Base-by-base conservation (phyloP, 1,140 invertebrate genomes). In the Scaptodrosophila lebanonensis region DNA sequence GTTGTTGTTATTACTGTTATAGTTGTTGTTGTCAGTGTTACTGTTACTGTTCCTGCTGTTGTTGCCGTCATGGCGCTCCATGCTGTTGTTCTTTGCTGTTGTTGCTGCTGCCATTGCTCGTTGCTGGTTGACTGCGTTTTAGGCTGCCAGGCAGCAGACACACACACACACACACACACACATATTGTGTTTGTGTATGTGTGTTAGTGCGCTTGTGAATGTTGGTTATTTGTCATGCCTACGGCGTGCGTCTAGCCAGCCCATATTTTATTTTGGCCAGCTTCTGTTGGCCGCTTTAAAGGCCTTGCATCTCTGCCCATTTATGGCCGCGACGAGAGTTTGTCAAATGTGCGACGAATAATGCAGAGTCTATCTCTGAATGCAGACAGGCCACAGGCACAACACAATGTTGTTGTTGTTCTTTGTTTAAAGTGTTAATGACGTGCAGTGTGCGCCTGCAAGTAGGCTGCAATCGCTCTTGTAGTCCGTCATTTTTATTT, bases 381-480 rank as follows among this genome's bases (percentile, higher is more conserved):
- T n/a, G n/a, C n/a, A 8, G 22, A 25, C 22, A 25, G 22, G 3
- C 22, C 3, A 4, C 8, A 8, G 8, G 3, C 8, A 39, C 35
- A 2, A 7, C 25, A 15, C n/a, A 9, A 7, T 35, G 42, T 16
- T 35, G 2, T 25, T 35, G 16, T 3, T 33, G 44, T 50, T 25
- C 17, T 43, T 58, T 47, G 51, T 48, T 71, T 65, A 71, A 50
- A 54, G 67, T 71, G 69, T 64, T 73, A 73, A 73, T 73, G 69
- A 59, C 48, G 54, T 33, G 64, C 27, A 33, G 33, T 40, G 52
- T 43, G 44, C 44, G 48, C 42, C 30, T 48, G 58, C 56, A 50
- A 36, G 25, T 33, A 22, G 4, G 18, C 27, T 39, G 2, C 40
- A 40, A 17, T 35, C 12, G 12, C 6, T 27, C 18, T 13, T 8